A percentile compares a stretch with the other conserved stretches of the same genome.
Evolutionary conservation across 2,797 vertebrate species (phyloP).

Genomic region (Danio choprae): DNA sequence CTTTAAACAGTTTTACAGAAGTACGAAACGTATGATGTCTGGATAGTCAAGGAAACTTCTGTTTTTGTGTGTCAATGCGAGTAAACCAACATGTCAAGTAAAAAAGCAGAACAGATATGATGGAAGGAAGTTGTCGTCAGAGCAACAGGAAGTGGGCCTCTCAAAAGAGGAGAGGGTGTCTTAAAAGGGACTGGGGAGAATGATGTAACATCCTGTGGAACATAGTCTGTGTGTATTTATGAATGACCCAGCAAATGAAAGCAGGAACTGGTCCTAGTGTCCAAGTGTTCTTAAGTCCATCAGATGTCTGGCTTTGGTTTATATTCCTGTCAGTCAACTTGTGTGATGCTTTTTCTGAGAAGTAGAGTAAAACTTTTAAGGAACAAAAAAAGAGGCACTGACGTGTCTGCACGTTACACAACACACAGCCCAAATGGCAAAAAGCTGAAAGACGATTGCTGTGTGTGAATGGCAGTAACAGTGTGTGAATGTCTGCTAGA

Average conservation of each 20-base stretch:
- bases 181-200: constrained; percentile 47
- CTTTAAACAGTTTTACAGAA: background rate
- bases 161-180: constrained; percentile 43
- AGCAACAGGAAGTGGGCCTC: constrained; percentile 59
- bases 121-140: constrained; percentile 56
- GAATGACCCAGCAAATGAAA: constrained; percentile 2
- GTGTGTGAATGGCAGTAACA: constrained; percentile 58
- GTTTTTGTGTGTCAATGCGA: constrained; percentile 32
- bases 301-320: constrained; percentile 7
- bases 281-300: constrained; percentile 40
- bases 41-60: background rate
- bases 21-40: background rate
- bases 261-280: background rate
- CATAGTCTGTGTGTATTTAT: constrained; percentile 47
- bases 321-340: constrained; percentile 1
- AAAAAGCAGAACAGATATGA: constrained; percentile 53
- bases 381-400: constrained; percentile 36
- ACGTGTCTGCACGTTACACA: constrained; percentile 10
- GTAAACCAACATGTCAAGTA: constrained; percentile 3
- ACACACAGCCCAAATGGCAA: constrained; percentile 28
- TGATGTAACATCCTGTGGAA: constrained; percentile 72
- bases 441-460: constrained; percentile 38
- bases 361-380: constrained; percentile 45
- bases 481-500: constrained; percentile 56
- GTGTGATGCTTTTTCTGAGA: background rate